Evolutionary conservation across 2,797 vertebrate genomes (phyloP), one percentile per base, ranked within the genome.

Genomic region (Nasua narica): DNA sequence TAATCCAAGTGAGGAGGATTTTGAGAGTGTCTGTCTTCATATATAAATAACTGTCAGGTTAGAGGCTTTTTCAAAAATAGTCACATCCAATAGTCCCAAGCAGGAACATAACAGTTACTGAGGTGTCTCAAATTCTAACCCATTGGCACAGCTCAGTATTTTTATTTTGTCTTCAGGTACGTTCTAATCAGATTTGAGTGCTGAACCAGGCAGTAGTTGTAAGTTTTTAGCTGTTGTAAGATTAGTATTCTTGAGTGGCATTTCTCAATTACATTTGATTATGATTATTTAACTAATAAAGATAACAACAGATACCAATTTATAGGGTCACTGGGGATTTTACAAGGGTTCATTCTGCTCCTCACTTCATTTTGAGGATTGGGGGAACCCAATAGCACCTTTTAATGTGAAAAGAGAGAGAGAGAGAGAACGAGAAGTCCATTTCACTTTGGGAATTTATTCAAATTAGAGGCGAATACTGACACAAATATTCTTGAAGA

Each of bases 401-500:
- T 70, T 93, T 90, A 18, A 85, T 60, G 56, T 88, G 95, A 93
- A 95, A 90, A 74, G 83, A 97, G 95, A 90, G 3, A 56, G 3
- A 58, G 56, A 58, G 23, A 58, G 56, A 58, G 23, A 74, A n/a
- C n/a, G 94, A 96, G 97, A 87, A 87, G 52, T 14, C 78, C 77
- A 86, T 97, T 97, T 97, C 70, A 91, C 69, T 95, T 96, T 97
- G 56, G 46, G 69, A 93, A 94, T 98, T 95, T 98, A 98, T 98
- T 98, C 97, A 98, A 97, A 98, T 98, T 69, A 91, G 95, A 97
- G 95, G 94, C 7, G 90, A 96, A 94, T 82, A 70, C 84, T 95
- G 97, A 97, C 97, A 98, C 96, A 97, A 98, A 96, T 92, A 97
- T 91, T 96, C 97, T 43, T 94, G 74, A 97, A 98, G 98, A 98